phyloP scores from a whole-genome alignment of 2,888 invertebrate species.

The Cybosia mesomella region DNA sequence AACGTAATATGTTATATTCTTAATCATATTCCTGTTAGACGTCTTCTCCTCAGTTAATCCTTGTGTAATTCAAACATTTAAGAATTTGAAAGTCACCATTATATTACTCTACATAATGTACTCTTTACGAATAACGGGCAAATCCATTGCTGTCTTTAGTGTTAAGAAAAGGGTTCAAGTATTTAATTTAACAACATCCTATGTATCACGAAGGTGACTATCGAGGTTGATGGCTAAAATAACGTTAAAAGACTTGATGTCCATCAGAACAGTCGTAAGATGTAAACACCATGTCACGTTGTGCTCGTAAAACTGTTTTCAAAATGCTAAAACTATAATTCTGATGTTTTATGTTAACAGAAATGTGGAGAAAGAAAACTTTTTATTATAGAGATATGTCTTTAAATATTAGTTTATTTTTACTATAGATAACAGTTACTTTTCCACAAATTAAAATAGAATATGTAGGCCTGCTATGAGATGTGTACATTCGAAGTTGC shows the following conservation, averaged over 20 bases:
- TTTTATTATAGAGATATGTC: slow-evolving; percentile 16
- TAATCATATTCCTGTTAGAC: neutral
- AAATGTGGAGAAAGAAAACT: slow-evolving; percentile 30
- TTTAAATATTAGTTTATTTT: slow-evolving; percentile 8
- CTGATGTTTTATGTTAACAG: slow-evolving; percentile 28
- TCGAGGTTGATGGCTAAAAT: slow-evolving; percentile 44
- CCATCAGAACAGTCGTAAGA: slow-evolving; percentile 40
- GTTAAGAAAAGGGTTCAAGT: neutral
- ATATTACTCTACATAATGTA: too few relatives aligned
- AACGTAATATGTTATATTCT: too few relatives aligned
- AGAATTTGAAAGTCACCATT: too few relatives aligned
- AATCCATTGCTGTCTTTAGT: neutral
- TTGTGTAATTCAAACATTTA: too few relatives aligned
- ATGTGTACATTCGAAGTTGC: too few relatives aligned
- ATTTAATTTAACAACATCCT: slow-evolving; percentile 1
- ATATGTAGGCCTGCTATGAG: neutral
- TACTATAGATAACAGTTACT: slow-evolving; percentile 1
- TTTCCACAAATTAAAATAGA: neutral
- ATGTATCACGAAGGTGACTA: slow-evolving; percentile 38
- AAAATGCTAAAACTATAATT: slow-evolving; percentile 24
- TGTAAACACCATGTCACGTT: slow-evolving; percentile 48
- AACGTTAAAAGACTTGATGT: slow-evolving; percentile 42
- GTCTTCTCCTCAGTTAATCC: neutral
- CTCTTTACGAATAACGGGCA: too few relatives aligned
- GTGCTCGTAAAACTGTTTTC: slow-evolving; percentile 37